Evolutionary conservation across 2,888 invertebrate species (phyloP).

Genomic region (Auanema freiburgensis): DNA sequence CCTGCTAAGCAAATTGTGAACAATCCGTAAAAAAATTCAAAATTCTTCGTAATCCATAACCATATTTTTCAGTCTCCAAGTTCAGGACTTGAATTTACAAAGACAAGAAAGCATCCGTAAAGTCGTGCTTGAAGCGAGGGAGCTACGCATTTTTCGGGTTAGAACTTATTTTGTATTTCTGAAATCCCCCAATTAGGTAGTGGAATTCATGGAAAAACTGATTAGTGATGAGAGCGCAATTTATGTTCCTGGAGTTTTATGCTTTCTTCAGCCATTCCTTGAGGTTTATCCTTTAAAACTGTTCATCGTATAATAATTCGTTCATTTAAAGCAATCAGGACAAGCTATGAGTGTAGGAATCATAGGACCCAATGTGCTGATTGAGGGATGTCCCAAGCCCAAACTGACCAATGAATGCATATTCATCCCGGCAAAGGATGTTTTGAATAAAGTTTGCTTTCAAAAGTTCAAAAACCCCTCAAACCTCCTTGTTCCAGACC

Average conservation of each 20-base stretch:
- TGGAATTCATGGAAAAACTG: neutral
- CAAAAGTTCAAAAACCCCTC: neutral
- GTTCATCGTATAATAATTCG: neutral
- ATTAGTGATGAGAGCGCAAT: constrained; percentile 5
- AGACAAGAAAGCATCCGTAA: no score
- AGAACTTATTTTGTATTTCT: no score
- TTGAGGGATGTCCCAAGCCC: constrained; percentile 23
- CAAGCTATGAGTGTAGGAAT: constrained; percentile 32
- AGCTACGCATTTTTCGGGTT: no score
- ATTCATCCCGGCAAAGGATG: constrained; percentile 24
- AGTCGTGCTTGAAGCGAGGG: no score
- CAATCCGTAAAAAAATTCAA: constrained; percentile 35
- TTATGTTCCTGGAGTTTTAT: constrained; percentile 11
- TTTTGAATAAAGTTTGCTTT: constrained; percentile 25
- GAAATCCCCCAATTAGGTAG: no score
- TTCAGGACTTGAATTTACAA: no score
- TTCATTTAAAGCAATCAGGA: constrained; percentile 2
- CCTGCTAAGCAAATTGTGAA: constrained; percentile 49
- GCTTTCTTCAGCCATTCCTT: constrained; percentile 14
- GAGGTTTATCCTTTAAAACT: constrained; percentile 1
- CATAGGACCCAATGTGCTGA: constrained; percentile 28
- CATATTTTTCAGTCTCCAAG: neutral
- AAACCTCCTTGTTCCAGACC: neutral
- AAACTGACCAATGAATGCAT: constrained; percentile 27
- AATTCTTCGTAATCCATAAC: neutral